Evolutionary conservation across 2,113 vertebrate species (phyloP).

Genomic region (Rhabdomys dilectus): DNA sequence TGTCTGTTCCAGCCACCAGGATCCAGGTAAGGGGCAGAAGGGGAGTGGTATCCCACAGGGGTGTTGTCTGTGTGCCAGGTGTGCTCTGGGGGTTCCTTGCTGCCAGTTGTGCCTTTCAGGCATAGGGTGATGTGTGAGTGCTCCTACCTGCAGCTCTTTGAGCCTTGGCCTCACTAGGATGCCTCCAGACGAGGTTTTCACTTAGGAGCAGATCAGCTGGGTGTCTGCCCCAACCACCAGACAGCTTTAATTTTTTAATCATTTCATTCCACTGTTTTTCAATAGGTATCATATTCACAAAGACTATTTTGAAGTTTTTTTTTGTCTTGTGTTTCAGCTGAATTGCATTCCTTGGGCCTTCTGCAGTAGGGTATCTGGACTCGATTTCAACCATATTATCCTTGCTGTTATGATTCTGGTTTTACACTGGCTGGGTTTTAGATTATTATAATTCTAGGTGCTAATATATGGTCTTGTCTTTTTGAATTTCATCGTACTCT

Average conservation of each 20-base stretch:
- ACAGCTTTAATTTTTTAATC: neutral
- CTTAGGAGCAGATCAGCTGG: no score
- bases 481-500: neutral
- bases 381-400: neutral
- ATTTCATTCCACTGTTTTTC: neutral
- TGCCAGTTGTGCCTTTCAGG: no score
- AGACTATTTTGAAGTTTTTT: neutral
- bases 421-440: neutral
- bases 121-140: no score
- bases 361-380: neutral
- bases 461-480: neutral
- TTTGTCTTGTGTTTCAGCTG: neutral
- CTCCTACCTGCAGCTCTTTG: no score
- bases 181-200: no score
- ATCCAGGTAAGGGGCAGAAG: no score
- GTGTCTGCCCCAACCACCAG: no score
- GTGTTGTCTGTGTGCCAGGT: no score
- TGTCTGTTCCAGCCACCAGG: no score
- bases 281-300: neutral
- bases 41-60: no score
- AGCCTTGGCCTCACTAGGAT: no score
- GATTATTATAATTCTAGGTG: neutral
- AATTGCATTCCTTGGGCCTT: accelerated
- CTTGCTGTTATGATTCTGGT: neutral
- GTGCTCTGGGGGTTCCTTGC: no score